Conservation (phyloP, 2,888 invertebrate species). For the Luffia ferchaultella region DNA sequence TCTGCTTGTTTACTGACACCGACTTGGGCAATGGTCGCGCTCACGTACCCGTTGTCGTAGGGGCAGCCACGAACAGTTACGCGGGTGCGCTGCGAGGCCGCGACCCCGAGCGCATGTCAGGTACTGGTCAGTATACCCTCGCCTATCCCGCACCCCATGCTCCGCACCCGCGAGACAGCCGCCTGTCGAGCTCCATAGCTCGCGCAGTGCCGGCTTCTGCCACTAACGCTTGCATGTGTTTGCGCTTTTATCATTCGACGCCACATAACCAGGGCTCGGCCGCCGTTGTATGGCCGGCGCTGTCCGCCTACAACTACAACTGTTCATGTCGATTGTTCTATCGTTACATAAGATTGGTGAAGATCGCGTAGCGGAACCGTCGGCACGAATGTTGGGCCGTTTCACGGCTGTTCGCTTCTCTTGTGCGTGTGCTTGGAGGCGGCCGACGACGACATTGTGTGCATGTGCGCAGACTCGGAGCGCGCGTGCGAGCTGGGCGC, state of each 20-base stretch:
- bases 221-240: no score
- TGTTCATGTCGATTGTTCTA: no score
- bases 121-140: conserved; percentile 54
- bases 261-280: no score
- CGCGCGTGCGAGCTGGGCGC: conserved; percentile 77
- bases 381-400: not conserved
- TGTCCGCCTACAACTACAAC: no score
- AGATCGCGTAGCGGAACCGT: conserved; percentile 3
- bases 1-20: no score
- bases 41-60: conserved; percentile 21
- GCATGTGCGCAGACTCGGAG: conserved; percentile 69
- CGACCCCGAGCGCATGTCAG: conserved; percentile 85
- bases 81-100: conserved; percentile 90
- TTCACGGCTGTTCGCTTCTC: not conserved
- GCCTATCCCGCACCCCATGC: not conserved
- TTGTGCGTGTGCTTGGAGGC: not conserved
- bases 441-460: conserved; percentile 4
- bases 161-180: no score
- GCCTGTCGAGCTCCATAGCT: not conserved
- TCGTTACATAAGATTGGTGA: not conserved
- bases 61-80: conserved; percentile 71
- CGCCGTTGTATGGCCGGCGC: no score
- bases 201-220: not conserved
- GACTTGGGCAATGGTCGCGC: conserved; percentile 2
- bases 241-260: no score